Evolutionary conservation across 1,140 invertebrate species (phyloP).

Genomic region (Apolygus lucorum): DNA sequence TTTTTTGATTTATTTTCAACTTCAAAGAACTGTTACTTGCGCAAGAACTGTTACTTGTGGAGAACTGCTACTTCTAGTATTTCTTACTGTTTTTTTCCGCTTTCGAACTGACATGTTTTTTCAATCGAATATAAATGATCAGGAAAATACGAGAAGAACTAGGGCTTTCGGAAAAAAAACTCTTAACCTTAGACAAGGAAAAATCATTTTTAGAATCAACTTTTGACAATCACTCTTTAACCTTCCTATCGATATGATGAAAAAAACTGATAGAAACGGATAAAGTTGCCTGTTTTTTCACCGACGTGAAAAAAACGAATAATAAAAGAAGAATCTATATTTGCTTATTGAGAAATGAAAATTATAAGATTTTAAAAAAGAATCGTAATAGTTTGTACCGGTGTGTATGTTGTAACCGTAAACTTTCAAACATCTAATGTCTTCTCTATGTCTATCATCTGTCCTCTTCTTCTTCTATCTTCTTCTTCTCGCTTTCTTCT

Average conservation of each 20-base stretch:
- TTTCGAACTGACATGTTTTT: background rate
- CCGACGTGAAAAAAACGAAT: background rate
- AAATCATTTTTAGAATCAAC: conserved; percentile 8
- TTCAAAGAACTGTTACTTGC: no score
- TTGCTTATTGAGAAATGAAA: background rate
- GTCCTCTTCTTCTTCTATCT: background rate
- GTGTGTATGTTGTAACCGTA: background rate
- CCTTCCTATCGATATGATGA: background rate
- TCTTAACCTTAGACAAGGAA: no score
- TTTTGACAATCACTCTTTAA: conserved; percentile 10
- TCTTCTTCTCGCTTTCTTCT: background rate
- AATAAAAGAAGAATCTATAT: background rate
- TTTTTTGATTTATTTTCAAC: no score
- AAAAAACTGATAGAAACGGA: background rate
- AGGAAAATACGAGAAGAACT: background rate
- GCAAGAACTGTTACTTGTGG: no score
- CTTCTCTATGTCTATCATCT: background rate
- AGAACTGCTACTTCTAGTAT: no score
- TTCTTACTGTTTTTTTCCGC: no score
- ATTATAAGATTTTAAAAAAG: background rate
- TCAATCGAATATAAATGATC: background rate
- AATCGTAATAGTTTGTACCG: background rate
- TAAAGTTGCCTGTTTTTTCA: background rate
- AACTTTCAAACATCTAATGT: no score
- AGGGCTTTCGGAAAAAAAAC: background rate